Evolutionary conservation across 1,140 invertebrate genomes (phyloP), one percentile per base, ranked within the genome.

Genomic region (Bombus sibiricus): DNA sequence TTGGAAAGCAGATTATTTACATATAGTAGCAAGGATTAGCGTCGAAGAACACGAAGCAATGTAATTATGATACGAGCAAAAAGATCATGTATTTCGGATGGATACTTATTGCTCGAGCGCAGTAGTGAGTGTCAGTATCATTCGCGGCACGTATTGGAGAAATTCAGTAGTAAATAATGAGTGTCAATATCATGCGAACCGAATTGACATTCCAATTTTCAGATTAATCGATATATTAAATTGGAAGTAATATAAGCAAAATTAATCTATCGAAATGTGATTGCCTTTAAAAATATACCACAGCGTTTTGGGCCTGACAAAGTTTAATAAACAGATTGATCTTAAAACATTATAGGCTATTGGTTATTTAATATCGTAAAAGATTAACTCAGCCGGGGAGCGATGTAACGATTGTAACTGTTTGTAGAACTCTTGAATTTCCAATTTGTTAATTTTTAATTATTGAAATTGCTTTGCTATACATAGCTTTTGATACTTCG

Each of bases 91-190:
- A 66, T 15, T 66, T 34, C n/a, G n/a, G 15, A 66, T 66, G 6
- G 59, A n/a, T 39, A 76, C 34, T 15, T 47, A 64, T 47, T 75
- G 41, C 41, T 28, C 2, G 57, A 22, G 41, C 32, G 43, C 53
- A 72, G 76, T 80, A 64, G 77, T 41, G 57, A 80, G 41, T 73
- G 83, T 85, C 77, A 53, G 80, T 85, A 85, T 85, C 77, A 64
- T 80, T 25, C 68, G 68, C 41, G 41, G 43, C 53, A 72, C 41
- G 28, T 62, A 80, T 59, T 39, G 77, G 57, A 6, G 41, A 80
- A 85, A 85, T 71, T 73, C 68, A 53, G 12, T 47, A 72, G 76
- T 80, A 85, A 85, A 85, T 85, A 80, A 80, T 80, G 64, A 85
- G 41, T 85, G 83, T 80, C 76, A 73, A 80, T 73, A 85, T 80